Base-by-base conservation (phyloP, 35 echinoderm and acorn worm genomes). In the Amphiura filiformis region DNA sequence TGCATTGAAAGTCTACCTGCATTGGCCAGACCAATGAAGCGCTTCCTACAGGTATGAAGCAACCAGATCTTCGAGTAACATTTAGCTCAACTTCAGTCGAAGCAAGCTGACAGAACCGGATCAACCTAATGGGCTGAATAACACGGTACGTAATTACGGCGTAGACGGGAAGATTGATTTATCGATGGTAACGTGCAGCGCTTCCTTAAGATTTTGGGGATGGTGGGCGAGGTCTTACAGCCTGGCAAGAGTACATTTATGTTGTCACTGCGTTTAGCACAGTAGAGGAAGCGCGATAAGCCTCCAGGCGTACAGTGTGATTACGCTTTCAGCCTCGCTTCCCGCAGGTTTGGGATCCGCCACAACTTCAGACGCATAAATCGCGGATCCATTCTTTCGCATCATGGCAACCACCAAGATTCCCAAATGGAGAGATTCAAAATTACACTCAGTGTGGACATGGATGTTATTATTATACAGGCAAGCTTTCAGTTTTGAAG, bases 181-280 rank as follows among this genome's bases (percentile, higher is more conserved):
- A 99, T 37, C n/a, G 93, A 94, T 81, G 96, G 96, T 17, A 78
- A 36, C 22, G 93, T 90, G 1, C 39, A 44, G 75, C 83, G 93
- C 41, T 99, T 86, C 81, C 87, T n/a, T n/a, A 94, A 65, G 96
- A 99, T 37, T 99, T 99, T 90, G 96, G 96, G 12, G 93, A 99
- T 84, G 93, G 88, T 31, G 93, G 93, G n/a, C 32, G 57, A 39
- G 1, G 96, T 90, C 1, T 65, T 95, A 23, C 94, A 89, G 17
- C 96, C 93, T 56, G 96, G 96, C 34, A 99, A 80, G 90, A 99
- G 65, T 99, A 99, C 81, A 89, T 90, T 7, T 99, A 99, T 81
- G 88, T 99, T 26, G 93, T 99, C 7, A 94, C 96, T n/a, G 96
- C 96, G n/a, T 87, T 94, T 44, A 99, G 95, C 77, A 92, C 80